Conservation (phyloP, 2,113 vertebrate species). For the Istiophorus platypterus region DNA sequence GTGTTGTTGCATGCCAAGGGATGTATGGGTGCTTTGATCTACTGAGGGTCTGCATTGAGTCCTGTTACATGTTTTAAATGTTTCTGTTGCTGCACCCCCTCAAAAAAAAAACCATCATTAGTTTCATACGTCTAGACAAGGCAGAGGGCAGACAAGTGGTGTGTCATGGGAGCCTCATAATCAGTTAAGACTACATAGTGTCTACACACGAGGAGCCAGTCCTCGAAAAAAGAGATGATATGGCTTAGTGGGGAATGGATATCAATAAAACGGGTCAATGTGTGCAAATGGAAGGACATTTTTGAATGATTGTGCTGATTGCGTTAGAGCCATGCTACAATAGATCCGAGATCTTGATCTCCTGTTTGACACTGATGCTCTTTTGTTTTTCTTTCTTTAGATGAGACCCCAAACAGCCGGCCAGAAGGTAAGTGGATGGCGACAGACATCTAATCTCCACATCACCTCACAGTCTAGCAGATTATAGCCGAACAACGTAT, state of each 20-base stretch:
- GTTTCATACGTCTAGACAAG: slow-evolving; percentile 41
- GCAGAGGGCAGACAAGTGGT: slow-evolving; percentile 62
- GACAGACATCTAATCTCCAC: slow-evolving; percentile 15
- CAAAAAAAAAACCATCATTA: background rate
- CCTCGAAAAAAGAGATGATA: slow-evolving; percentile 26
- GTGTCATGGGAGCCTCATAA: slow-evolving; percentile 50
- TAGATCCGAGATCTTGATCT: background rate
- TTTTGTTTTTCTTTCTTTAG: slow-evolving; percentile 68
- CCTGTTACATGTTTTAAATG: slow-evolving; percentile 39
- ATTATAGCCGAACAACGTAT: background rate
- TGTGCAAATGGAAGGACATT: background rate
- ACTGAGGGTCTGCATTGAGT: slow-evolving; percentile 33
- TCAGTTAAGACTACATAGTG: slow-evolving; percentile 44
- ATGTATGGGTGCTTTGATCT: slow-evolving; percentile 47
- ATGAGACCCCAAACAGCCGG: slow-evolving; percentile 76
- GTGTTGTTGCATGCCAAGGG: background rate
- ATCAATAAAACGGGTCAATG: slow-evolving; percentile 32
- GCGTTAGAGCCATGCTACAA: background rate
- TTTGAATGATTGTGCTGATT: slow-evolving; percentile 2
- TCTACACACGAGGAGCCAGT: slow-evolving; percentile 30
- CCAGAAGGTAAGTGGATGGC: slow-evolving; percentile 82
- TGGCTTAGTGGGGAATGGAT: slow-evolving; percentile 7
- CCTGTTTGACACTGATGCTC: slow-evolving; percentile 26
- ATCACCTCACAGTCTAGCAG: slow-evolving; percentile 31
- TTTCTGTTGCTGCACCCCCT: slow-evolving; percentile 5